Percentiles rank a stretch among this genome's conserved stretches.
Evolutionary conservation across 2,888 invertebrate species (phyloP).

Genomic region (Thumatha senex): DNA sequence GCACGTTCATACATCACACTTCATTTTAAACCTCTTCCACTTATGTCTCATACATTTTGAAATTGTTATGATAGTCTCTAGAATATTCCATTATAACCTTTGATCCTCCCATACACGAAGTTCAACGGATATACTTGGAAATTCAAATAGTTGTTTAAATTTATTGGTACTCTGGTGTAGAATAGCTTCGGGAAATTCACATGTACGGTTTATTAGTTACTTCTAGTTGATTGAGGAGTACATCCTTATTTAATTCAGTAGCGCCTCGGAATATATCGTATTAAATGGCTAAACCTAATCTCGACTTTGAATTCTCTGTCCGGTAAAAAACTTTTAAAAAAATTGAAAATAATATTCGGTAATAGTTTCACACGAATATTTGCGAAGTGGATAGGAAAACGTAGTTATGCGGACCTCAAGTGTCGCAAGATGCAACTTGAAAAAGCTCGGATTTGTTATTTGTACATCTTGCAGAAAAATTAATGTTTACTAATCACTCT

Average conservation of each 20-base stretch:
- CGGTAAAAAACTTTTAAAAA: too few species aligned
- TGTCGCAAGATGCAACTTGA: too few species aligned
- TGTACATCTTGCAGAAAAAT: too few species aligned
- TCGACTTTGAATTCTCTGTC: too few species aligned
- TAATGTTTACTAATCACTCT: too few species aligned
- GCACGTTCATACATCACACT: neutral
- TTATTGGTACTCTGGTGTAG: slow-evolving; percentile 5
- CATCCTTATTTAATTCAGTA: neutral
- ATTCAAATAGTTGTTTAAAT: slow-evolving; percentile 16
- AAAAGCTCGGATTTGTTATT: too few species aligned
- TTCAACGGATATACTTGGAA: slow-evolving; percentile 13
- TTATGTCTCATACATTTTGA: neutral
- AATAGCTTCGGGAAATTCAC: neutral
- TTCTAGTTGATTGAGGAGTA: neutral
- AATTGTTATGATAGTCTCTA: slow-evolving; percentile 5
- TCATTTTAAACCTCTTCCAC: neutral
- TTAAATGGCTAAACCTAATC: neutral
- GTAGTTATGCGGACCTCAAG: too few species aligned
- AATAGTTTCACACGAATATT: too few species aligned
- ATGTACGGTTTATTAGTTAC: neutral
- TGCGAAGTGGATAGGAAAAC: too few species aligned
- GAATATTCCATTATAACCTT: neutral
- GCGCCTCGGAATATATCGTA: neutral
- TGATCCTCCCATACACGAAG: neutral
- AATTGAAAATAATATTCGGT: too few species aligned